These are phyloP conservation scores for Drosophila paranaensis DNA, from an alignment of 2,888 invertebrate genomes.

Conservation along the genomic window DNA sequence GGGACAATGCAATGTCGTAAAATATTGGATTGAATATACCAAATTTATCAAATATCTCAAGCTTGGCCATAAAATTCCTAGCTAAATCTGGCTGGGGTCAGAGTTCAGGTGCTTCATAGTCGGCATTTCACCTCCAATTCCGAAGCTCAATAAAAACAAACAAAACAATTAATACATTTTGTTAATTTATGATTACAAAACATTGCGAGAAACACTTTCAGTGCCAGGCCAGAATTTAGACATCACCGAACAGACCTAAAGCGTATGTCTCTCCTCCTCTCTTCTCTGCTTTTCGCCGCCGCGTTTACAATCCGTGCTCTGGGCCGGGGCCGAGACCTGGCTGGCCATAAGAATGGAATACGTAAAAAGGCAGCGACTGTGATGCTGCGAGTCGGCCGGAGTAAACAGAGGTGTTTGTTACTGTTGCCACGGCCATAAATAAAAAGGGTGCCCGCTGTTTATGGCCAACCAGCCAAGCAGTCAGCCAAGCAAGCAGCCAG, in stretches of 20 bases:
- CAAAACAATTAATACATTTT: conserved; percentile 83
- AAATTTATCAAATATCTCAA: conserved; percentile 12
- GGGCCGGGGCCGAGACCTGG: conserved; percentile 33
- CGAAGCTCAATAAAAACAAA: conserved; percentile 72
- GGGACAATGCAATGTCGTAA: conserved; percentile 20
- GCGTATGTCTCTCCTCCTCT: conserved; percentile 32
- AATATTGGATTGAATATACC: conserved; percentile 5
- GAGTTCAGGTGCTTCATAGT: conserved; percentile 37
- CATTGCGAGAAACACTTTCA: conserved; percentile 78
- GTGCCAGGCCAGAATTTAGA: conserved; percentile 70
- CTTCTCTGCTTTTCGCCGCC: conserved; percentile 30
- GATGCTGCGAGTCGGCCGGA: conserved; percentile 33
- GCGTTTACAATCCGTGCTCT: conserved; percentile 51
- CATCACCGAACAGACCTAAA: conserved; percentile 68
- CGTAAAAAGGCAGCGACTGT: conserved; percentile 9
- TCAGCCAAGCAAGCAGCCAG: conserved; percentile 38
- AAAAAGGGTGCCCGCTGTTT: conserved; percentile 81
- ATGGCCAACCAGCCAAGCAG: conserved; percentile 58
- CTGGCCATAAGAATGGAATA: conserved; percentile 25
- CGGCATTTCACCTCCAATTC: conserved; percentile 72
- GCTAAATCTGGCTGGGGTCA: conserved; percentile 10
- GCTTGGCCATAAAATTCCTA: conserved; percentile 26
- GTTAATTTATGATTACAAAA: conserved; percentile 83
- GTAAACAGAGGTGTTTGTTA: conserved; percentile 80
- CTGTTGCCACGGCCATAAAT: conserved; percentile 72